Evolutionary conservation across 1,140 invertebrate species (phyloP).

Genomic region (Lepidurus apus): DNA sequence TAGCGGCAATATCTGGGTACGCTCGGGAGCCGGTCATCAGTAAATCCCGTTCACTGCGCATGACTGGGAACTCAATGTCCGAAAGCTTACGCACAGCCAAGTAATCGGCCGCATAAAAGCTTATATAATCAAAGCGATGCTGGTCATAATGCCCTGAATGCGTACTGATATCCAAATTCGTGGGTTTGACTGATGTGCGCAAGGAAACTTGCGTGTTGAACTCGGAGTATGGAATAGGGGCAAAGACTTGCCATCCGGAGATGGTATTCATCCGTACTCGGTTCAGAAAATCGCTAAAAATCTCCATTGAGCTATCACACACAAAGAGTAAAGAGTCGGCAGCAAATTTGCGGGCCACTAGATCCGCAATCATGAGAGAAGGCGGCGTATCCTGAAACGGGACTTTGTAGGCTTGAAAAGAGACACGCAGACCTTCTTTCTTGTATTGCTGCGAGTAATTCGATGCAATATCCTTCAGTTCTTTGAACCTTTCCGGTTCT

Average conservation of each 20-base stretch:
- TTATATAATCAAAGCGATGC: conserved; percentile 62
- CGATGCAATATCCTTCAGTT: conserved; percentile 57
- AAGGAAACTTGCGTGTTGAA: conserved; percentile 61
- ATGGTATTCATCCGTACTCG: conserved; percentile 82
- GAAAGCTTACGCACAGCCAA: conserved; percentile 59
- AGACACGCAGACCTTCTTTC: conserved; percentile 60
- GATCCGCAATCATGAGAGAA: conserved; percentile 64
- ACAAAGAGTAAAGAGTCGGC: conserved; percentile 63
- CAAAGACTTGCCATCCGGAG: conserved; percentile 68
- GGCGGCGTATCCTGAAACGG: conserved; percentile 35
- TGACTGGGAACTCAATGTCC: conserved; percentile 54
- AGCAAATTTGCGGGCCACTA: conserved; percentile 62
- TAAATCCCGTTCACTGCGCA: conserved; percentile 59
- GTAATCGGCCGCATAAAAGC: conserved; percentile 79
- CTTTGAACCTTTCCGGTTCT: conserved; percentile 46
- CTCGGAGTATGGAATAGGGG: conserved; percentile 72
- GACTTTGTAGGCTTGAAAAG: conserved; percentile 57
- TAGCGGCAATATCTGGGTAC: conserved; percentile 53
- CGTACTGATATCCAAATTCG: conserved; percentile 64
- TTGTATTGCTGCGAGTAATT: conserved; percentile 61
- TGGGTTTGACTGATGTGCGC: conserved; percentile 49
- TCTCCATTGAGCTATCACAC: conserved; percentile 57
- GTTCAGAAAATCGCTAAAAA: conserved; percentile 75
- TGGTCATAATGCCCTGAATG: conserved; percentile 74
- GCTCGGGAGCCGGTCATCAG: conserved; percentile 38